Conservation (phyloP, 2,113 vertebrate genomes). For the Cephalopterus ornatus region DNA sequence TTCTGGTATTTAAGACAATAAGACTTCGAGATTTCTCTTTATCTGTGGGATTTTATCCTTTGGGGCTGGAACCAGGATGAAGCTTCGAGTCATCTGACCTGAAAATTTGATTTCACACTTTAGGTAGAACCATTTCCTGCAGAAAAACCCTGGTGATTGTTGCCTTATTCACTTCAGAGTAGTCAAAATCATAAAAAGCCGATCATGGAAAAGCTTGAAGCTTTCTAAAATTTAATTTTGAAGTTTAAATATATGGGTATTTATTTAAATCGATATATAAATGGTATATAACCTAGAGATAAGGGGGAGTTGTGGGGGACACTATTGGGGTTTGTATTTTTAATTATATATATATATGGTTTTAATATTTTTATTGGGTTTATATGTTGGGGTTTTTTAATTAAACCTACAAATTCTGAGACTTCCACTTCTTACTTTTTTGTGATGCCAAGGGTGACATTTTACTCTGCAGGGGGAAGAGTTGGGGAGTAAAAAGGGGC, state of each 20-base stretch:
- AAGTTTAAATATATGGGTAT: neutral
- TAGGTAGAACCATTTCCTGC: neutral
- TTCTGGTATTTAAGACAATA: neutral
- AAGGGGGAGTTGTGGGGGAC: neutral
- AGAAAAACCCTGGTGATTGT: neutral
- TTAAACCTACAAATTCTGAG: neutral
- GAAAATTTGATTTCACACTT: neutral
- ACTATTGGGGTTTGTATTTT: neutral
- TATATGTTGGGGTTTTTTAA: neutral
- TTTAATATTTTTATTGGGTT: neutral
- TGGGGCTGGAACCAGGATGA: neutral
- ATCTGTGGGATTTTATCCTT: neutral
- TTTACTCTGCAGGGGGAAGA: neutral
- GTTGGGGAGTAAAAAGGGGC: neutral
- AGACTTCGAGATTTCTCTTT: neutral
- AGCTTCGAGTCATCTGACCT: neutral
- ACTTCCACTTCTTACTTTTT: neutral
- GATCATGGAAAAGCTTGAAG: neutral
- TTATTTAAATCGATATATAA: neutral
- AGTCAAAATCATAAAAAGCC: neutral
- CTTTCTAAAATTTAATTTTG: neutral
- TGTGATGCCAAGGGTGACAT: neutral
- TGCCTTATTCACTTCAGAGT: neutral
- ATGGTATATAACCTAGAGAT: neutral
- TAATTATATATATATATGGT: rapidly evolving